Conservation (phyloP, 2,888 invertebrate genomes). For the Tethea ocularis region DNA sequence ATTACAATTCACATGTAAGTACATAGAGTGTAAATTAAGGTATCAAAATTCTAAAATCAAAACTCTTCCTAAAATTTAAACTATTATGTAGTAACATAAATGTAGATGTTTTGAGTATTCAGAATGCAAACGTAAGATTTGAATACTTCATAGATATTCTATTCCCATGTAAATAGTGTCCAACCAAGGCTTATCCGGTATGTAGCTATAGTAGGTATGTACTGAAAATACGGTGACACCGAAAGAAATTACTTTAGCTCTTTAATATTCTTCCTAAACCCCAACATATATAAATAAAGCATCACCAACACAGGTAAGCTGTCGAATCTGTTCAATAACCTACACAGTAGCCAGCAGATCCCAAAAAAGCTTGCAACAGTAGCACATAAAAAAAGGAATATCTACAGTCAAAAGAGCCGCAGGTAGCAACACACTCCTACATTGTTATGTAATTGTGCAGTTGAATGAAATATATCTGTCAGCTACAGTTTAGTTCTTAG, state of each 20-base stretch:
- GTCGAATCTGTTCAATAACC: neutral
- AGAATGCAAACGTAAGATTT: neutral
- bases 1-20: no score
- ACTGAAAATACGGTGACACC: no score
- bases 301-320: neutral
- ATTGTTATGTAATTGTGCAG: constrained; percentile 50
- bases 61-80: neutral
- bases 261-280: neutral
- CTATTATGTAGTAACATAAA: neutral
- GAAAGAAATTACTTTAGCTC: no score
- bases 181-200: no score
- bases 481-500: constrained; percentile 35
- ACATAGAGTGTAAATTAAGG: no score
- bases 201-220: no score
- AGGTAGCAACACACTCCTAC: constrained; percentile 51
- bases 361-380: constrained; percentile 29
- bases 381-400: constrained; percentile 43
- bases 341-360: neutral
- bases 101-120: neutral
- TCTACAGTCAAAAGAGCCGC: constrained; percentile 41
- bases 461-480: constrained; percentile 55
- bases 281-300: neutral
- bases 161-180: neutral
- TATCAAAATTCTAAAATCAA: no score
- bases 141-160: neutral